These are phyloP conservation scores for Epizoanthus rinbou DNA, from an alignment of 92 coral and sea anemone species.

Conservation along the genomic window DNA sequence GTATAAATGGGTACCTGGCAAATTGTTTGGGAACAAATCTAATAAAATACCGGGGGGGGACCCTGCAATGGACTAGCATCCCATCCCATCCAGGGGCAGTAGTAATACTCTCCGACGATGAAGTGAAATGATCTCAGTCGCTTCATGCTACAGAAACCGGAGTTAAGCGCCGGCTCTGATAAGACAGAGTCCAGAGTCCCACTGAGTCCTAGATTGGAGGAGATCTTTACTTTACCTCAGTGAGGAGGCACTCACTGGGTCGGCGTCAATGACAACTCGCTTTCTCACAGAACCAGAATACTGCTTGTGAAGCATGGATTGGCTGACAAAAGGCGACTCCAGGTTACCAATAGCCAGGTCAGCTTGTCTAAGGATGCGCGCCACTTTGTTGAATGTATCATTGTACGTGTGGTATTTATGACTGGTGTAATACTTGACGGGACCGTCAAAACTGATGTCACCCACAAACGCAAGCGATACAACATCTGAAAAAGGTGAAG, in stretches of 20 bases:
- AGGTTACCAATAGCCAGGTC: conserved; percentile 18
- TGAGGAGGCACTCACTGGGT: not conserved
- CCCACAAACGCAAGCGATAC: conserved; percentile 23
- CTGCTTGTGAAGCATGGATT: not conserved
- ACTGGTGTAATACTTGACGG: conserved; percentile 5
- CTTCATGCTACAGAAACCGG: no score
- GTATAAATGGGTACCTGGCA: no score
- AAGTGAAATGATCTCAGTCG: no score
- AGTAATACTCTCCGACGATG: no score
- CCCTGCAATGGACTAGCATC: no score
- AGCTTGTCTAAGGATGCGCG: not conserved
- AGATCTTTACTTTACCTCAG: conserved; percentile 16
- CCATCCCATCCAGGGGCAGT: no score
- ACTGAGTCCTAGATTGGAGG: no score
- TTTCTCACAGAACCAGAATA: conserved; percentile 25
- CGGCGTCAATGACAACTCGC: conserved; percentile 18
- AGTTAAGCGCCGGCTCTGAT: no score
- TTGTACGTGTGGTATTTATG: conserved; percentile 5
- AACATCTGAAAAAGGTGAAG: not conserved
- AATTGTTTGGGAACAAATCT: no score
- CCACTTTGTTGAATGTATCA: conserved; percentile 11
- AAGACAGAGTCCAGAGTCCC: no score
- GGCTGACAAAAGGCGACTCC: conserved; percentile 29
- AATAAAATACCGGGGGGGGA: no score
- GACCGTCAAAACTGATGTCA: conserved; percentile 32